A percentile compares a stretch with the other conserved stretches of the same genome.
These are phyloP conservation scores for Drosophila tanythrix DNA, from an alignment of 2,888 invertebrate species.

Conservation along the genomic window DNA sequence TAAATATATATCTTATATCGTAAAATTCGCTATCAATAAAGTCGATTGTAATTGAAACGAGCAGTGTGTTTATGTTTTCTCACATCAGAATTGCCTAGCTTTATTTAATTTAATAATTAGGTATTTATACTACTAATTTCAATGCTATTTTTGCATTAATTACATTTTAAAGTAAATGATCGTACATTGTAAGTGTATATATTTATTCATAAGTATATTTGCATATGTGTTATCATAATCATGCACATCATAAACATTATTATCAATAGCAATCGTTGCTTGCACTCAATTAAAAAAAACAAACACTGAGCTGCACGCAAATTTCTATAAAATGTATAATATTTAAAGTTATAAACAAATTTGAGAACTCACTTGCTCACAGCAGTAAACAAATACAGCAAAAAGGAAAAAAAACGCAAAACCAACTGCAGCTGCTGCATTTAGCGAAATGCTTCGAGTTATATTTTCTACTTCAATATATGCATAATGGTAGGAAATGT, in stretches of 20 bases:
- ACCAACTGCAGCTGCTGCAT: conserved; percentile 14
- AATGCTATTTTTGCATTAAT: conserved; percentile 62
- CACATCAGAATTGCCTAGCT: conserved; percentile 72
- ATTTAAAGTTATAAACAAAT: conserved; percentile 32
- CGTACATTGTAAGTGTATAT: conserved; percentile 43
- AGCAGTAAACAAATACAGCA: conserved; percentile 21
- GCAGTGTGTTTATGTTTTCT: conserved; percentile 38
- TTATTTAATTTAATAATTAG: conserved; percentile 73
- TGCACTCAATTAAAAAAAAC: conserved; percentile 41
- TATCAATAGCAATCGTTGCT: conserved; percentile 66
- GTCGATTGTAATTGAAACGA: conserved; percentile 36
- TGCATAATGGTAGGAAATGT: conserved; percentile 43
- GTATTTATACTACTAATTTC: conserved; percentile 78
- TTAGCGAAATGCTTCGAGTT: conserved; percentile 28
- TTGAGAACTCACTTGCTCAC: conserved; percentile 30
- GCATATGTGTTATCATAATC: conserved; percentile 41
- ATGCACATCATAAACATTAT: conserved; percentile 61
- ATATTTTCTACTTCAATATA: conserved; percentile 23
- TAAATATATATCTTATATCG: background rate
- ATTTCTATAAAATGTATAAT: conserved; percentile 20
- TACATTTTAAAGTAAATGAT: conserved; percentile 76
- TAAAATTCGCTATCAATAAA: conserved; percentile 22
- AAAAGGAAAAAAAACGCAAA: conserved; percentile 1
- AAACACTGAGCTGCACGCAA: conserved; percentile 36
- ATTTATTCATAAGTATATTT: conserved; percentile 40